Conservation (phyloP, 2,888 invertebrate genomes). For the Apamea monoglypha region DNA sequence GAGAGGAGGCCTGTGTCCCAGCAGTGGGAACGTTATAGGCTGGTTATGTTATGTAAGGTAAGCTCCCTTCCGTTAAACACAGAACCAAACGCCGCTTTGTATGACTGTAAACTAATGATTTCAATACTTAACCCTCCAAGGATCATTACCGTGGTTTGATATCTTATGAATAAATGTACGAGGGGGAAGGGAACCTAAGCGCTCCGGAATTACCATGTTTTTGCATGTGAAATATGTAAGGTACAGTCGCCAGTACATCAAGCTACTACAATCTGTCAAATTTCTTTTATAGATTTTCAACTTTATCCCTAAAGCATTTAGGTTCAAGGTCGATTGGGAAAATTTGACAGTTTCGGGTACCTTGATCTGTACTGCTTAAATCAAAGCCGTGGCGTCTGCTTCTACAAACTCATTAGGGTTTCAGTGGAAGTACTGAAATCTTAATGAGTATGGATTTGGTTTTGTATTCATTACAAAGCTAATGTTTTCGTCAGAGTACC, state of each 20-base stretch:
- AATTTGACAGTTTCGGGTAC: no score
- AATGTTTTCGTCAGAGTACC: background rate
- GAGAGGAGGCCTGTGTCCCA: no score
- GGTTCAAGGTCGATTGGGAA: no score
- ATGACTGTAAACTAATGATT: constrained; percentile 19
- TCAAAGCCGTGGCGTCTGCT: constrained; percentile 3
- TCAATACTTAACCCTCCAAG: constrained; percentile 1
- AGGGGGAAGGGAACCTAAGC: constrained; percentile 17
- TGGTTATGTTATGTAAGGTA: no score
- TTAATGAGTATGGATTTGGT: constrained; percentile 32
- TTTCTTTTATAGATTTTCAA: no score
- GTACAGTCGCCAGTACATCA: background rate
- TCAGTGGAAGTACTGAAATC: constrained; percentile 26
- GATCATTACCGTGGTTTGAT: constrained; percentile 41
- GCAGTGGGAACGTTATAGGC: no score
- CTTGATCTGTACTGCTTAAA: background rate
- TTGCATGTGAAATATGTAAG: constrained; percentile 33
- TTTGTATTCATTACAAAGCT: constrained; percentile 30
- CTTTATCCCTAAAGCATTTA: no score
- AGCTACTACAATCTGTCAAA: no score
- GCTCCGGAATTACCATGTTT: constrained; percentile 34
- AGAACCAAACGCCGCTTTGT: constrained; percentile 1
- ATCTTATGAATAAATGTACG: constrained; percentile 46
- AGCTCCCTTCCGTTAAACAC: background rate
- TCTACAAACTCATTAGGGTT: constrained; percentile 46